Base-by-base conservation (phyloP, 2,113 vertebrate species). In the Cariama cristata region DNA sequence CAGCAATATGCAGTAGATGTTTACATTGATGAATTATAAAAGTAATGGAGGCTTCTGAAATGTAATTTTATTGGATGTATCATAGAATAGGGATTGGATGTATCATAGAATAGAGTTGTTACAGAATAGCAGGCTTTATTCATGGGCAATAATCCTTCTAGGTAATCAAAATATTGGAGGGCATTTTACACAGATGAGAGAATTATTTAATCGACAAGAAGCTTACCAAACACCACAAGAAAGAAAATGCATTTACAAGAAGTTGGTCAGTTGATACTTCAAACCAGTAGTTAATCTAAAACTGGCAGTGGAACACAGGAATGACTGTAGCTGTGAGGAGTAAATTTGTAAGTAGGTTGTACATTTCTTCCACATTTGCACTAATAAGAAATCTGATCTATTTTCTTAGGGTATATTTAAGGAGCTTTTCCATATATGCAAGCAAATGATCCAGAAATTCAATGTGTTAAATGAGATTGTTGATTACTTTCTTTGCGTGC, bases 231-330 rank as follows among this genome's bases (percentile, higher is more conserved):
- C 56, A 68, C 62, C 49, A 28, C 66, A 59, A 64, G 86, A 86
- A 95, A 83, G 81, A 95, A 92, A 97, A 95, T 30, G 38, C 64
- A n/a, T 95, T 98, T 97, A 53, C 19, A 90, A 89, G 58, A 90
- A 96, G 95, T 96, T 15, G 47, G 55, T 69, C 60, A 66, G 52
- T 71, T 82, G 42, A 53, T 74, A 18, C 52, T 47, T 94, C 76
- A 93, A 30, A 53, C 17, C 10, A 91, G 71, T 67, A 84, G 45
- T 92, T 96, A 77, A 94, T 93, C 40, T 94, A 72, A 92, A 96
- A 75, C 81, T 94, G 92, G 50, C 79, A 55, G 59, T 83, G 92
- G 93, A 81, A 42, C 47, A 14, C 27, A 24, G 21, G 55, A 60
- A 15, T 66, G 66, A 79, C 67, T 30, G 74, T 77, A 90, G 69